A percentile compares a stretch with the other conserved stretches of the same genome.
Conservation (phyloP, 2,888 invertebrate genomes). For the Beris chalybata region DNA sequence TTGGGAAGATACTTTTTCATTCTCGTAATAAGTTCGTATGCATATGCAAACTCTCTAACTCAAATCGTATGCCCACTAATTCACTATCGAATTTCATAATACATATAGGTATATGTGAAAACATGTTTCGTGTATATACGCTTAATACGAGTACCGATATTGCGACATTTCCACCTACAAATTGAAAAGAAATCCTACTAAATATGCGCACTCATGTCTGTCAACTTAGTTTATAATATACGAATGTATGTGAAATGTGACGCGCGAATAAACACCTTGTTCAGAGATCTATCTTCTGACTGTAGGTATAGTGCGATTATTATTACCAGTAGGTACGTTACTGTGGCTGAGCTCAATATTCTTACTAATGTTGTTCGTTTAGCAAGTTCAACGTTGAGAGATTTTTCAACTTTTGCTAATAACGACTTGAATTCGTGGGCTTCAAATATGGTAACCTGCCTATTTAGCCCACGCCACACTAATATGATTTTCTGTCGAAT, state of each 20-base stretch:
- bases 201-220: neutral
- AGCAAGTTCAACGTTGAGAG: slow-evolving; percentile 1
- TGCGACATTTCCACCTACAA: slow-evolving; percentile 30
- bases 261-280: neutral
- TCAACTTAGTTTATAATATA: neutral
- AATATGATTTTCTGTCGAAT: neutral
- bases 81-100: too few relatives aligned
- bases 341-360: neutral
- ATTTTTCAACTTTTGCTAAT: neutral
- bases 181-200: slow-evolving; percentile 24
- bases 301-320: neutral
- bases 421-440: neutral
- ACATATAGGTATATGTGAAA: too few relatives aligned
- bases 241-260: neutral
- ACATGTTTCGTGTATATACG: too few relatives aligned
- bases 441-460: neutral
- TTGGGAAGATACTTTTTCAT: too few relatives aligned
- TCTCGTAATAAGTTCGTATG: too few relatives aligned
- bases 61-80: too few relatives aligned
- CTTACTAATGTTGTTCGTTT: neutral
- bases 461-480: neutral
- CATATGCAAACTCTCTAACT: too few relatives aligned
- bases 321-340: neutral
- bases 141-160: slow-evolving; percentile 6
- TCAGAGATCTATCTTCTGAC: neutral